A percentile compares a stretch with the other conserved stretches of the same genome.
phyloP scores from a whole-genome alignment of 2,888 invertebrate species.

The Drosophila melanosoma region DNA sequence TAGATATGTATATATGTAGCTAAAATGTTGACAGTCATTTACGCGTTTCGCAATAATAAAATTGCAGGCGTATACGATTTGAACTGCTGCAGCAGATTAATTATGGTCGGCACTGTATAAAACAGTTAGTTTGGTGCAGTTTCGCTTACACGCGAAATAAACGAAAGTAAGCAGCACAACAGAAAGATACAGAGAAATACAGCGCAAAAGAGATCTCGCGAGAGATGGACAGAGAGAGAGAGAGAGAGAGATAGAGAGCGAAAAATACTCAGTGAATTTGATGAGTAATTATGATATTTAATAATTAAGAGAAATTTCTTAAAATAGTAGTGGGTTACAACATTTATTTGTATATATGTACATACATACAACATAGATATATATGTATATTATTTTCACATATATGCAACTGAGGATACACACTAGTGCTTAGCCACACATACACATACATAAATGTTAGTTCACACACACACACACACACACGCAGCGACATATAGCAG shows the following conservation, averaged over 20 bases:
- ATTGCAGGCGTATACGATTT: background rate
- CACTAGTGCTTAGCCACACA: slow-evolving; percentile 10
- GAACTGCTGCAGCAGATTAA: slow-evolving; percentile 12
- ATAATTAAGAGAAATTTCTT: slow-evolving; percentile 16
- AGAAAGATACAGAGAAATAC: background rate
- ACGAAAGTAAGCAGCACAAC: slow-evolving; percentile 16
- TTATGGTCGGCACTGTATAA: slow-evolving; percentile 7
- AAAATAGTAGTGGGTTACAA: slow-evolving; percentile 26
- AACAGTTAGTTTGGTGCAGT: slow-evolving; percentile 20
- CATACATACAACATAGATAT: slow-evolving; percentile 11
- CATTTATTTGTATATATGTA: slow-evolving; percentile 40
- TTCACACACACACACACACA: slow-evolving; percentile 16
- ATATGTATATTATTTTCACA: slow-evolving; percentile 19
- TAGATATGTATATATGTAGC: slow-evolving; percentile 6
- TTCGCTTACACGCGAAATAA: slow-evolving; percentile 3
- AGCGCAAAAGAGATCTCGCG: slow-evolving; percentile 3
- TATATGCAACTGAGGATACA: slow-evolving; percentile 1
- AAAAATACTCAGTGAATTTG: slow-evolving; percentile 1
- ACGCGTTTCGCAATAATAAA: background rate
- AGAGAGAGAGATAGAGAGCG: background rate
- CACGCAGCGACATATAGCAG: slow-evolving; percentile 21
- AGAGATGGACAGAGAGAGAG: background rate
- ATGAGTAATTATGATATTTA: slow-evolving; percentile 3
- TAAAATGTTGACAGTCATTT: slow-evolving; percentile 9
- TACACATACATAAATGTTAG: slow-evolving; percentile 14